Conservation (phyloP, 2,888 invertebrate genomes). For the Acanthosepion esculentum region DNA sequence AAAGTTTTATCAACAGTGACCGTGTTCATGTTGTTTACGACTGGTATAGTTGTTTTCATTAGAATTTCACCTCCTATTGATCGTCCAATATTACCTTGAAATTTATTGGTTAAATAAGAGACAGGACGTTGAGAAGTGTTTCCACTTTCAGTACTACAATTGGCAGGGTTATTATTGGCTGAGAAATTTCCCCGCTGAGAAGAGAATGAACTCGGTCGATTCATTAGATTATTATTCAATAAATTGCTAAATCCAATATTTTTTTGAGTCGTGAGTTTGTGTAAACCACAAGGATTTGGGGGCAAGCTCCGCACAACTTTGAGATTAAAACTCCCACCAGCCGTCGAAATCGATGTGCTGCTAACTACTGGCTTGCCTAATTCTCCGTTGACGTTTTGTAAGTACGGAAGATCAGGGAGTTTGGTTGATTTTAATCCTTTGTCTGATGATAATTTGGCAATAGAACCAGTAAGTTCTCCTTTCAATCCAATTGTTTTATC, state of each 20-base stretch:
- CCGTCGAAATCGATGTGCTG: constrained; percentile 43
- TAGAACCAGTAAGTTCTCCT: constrained; percentile 39
- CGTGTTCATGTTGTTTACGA: constrained; percentile 41
- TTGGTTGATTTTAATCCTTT: constrained; percentile 43
- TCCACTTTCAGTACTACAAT: background rate
- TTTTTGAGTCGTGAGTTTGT: background rate
- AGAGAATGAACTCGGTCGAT: constrained; percentile 24
- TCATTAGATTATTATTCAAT: background rate
- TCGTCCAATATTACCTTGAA: constrained; percentile 5
- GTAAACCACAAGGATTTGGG: background rate
- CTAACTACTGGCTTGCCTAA: constrained; percentile 38
- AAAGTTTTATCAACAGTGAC: constrained; percentile 41
- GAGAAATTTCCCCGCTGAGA: constrained; percentile 37
- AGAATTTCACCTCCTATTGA: constrained; percentile 7
- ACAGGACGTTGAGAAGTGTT: background rate
- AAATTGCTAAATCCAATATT: background rate
- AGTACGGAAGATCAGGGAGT: constrained; percentile 41
- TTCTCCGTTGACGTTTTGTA: constrained; percentile 44
- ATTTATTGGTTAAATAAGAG: background rate
- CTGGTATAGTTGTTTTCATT: background rate
- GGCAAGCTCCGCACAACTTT: constrained; percentile 6
- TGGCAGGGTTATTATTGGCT: background rate
- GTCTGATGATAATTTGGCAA: constrained; percentile 38
- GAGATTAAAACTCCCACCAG: constrained; percentile 44
- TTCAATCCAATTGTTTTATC: constrained; percentile 47